A percentile compares a stretch with the other conserved stretches of the same genome.
Conservation (phyloP, 2,797 vertebrate species). For the Choloepus didactylus region DNA sequence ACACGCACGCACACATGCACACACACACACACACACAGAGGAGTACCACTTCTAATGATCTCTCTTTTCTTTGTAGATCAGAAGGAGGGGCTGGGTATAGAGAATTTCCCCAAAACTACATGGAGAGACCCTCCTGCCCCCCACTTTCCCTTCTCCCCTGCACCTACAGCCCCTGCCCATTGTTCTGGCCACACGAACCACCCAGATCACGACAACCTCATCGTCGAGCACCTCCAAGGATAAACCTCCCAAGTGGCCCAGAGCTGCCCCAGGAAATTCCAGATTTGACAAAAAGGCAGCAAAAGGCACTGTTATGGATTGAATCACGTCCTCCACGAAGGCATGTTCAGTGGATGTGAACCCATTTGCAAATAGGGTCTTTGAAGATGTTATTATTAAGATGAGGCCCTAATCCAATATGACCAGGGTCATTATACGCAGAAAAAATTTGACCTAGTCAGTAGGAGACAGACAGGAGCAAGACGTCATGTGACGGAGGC, state of each 20-base stretch:
- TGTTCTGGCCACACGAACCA: not conserved
- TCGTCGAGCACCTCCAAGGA: not conserved
- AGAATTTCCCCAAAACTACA: not conserved
- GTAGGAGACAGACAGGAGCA: too few species aligned
- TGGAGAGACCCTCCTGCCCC: rapidly evolving
- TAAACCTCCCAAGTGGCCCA: not conserved
- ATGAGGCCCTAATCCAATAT: too few species aligned
- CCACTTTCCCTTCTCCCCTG: not conserved
- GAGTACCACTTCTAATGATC: not conserved
- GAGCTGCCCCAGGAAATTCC: not conserved
- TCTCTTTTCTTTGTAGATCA: not conserved
- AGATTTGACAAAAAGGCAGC: not conserved
- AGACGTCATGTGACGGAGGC: too few species aligned
- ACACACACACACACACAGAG: not conserved
- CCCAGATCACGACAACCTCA: not conserved
- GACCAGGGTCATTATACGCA: too few species aligned
- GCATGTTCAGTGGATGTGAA: too few species aligned
- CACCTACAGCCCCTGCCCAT: too few species aligned
- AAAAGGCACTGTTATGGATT: too few species aligned
- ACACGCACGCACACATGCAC: not conserved
- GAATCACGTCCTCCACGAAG: too few species aligned
- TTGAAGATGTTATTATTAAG: too few species aligned
- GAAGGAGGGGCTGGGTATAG: not conserved
- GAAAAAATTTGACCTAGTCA: too few species aligned
- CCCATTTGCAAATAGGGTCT: too few species aligned